Conservation (phyloP, 2,113 vertebrate species). For the Rhineura floridana region DNA sequence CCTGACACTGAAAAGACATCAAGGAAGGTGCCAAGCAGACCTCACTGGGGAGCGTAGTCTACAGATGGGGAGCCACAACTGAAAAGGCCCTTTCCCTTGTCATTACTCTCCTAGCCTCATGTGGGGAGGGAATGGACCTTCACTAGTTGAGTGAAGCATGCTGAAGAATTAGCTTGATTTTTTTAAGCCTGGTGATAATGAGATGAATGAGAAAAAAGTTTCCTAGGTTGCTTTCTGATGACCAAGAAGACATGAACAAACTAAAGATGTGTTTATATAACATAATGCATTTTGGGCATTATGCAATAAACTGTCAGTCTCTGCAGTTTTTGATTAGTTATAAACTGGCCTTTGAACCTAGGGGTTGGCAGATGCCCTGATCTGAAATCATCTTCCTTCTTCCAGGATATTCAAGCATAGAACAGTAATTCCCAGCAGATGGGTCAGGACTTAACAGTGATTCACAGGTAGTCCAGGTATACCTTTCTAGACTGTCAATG, state of each 20-base stretch:
- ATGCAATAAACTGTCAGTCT: too few species aligned
- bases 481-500: background rate
- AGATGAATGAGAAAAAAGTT: background rate
- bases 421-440: background rate
- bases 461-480: background rate
- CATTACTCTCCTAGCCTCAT: too few species aligned
- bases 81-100: too few species aligned
- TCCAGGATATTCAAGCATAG: background rate
- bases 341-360: background rate
- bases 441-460: background rate
- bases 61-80: too few species aligned
- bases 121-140: background rate
- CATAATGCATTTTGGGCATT: too few species aligned
- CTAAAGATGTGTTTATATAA: background rate
- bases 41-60: too few species aligned
- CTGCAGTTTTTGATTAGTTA: background rate
- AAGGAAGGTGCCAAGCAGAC: too few species aligned
- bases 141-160: background rate
- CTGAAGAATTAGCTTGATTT: background rate
- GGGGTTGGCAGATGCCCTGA: background rate
- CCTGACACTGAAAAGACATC: too few species aligned
- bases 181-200: background rate
- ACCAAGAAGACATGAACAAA: background rate
- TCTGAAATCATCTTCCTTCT: background rate
- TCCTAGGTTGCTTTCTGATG: background rate